A percentile compares a stretch with the other conserved stretches of the same genome.
phyloP scores from a whole-genome alignment of 2,797 vertebrate genomes.

The Spheniscus humboldti region DNA sequence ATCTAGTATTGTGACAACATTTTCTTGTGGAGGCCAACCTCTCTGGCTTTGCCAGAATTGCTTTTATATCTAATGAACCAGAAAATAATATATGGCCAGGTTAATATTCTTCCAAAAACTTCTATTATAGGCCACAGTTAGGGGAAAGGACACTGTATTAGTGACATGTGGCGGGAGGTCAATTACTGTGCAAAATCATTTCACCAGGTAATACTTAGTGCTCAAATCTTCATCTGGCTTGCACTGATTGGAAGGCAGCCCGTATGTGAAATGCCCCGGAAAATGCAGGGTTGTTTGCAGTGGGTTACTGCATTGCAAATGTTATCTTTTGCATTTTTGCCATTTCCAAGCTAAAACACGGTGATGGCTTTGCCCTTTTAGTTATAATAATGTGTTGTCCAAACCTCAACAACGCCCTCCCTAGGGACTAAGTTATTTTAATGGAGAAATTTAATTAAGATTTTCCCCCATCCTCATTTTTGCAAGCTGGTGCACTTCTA shows the following conservation, averaged over 20 bases:
- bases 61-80: slow-evolving; percentile 54
- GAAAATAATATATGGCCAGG: slow-evolving; percentile 25
- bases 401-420: background rate
- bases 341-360: background rate
- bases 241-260: slow-evolving; percentile 12
- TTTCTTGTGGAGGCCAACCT: background rate
- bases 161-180: slow-evolving; percentile 18
- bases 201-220: slow-evolving; percentile 24
- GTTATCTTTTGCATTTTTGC: background rate
- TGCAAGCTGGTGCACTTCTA: background rate
- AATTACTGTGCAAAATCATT: slow-evolving; percentile 30
- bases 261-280: background rate
- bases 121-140: slow-evolving; percentile 18
- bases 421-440: background rate
- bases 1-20: background rate
- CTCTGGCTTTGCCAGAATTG: slow-evolving; percentile 35
- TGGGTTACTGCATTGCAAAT: background rate
- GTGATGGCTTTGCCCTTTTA: background rate
- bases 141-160: slow-evolving; percentile 5
- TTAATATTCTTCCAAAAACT: slow-evolving; percentile 39
- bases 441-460: background rate
- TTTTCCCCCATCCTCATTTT: background rate
- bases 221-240: background rate
- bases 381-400: background rate
- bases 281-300: background rate